Base-by-base conservation (phyloP, 2,888 invertebrate species). In the Polydrusus pterygomalis region DNA sequence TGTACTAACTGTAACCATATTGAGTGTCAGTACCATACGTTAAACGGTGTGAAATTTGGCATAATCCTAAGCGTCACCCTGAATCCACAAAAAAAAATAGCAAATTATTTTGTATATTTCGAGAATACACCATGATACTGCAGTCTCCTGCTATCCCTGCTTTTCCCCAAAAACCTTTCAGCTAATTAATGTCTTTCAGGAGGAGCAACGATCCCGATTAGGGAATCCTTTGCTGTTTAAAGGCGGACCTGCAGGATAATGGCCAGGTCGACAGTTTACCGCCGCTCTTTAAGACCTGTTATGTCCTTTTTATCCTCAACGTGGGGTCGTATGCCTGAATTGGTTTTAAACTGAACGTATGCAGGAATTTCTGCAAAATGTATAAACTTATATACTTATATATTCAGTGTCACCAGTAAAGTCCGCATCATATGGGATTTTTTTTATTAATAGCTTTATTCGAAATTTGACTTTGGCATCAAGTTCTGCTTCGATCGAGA, bases 171-270 rank as follows among this genome's bases (percentile, higher is more conserved):
- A 82, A 84, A 82, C 83, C 83, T 85, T 84, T 84, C 84, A 83
- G 82, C 84, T 85, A 85, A 85, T 85, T 85, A 85, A 83, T 84
- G 82, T 83, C 82, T 81, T 83, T 83, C 81, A 79, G 79, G 79
- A 73, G 80, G 81, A 80, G 78, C 80, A 67, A 78, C 72, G 80
- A 73, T 51, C 74, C 77, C 80, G 82, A 84, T 82, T 82, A 82
- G 80, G 79, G 81, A 80, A 71, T 69, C 75, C 75, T 65, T 64
- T 75, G 75, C 70, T 65, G 65, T 71, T 64, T 63, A 62, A 38
- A 56, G 71, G 71, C 71, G 71, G 71, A 43, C 56, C 64, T 38
- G 70, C 64, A 54, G 71, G 71, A 71, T 71, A 71, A 71, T 71
- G 51, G 71, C 71, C 70, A 63, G 71, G 71, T 71, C 71, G 71